Percentiles rank a stretch among this genome's conserved stretches.
Conservation (phyloP, 2,113 vertebrate genomes). For the Rhinopomastus cyanomelas region DNA sequence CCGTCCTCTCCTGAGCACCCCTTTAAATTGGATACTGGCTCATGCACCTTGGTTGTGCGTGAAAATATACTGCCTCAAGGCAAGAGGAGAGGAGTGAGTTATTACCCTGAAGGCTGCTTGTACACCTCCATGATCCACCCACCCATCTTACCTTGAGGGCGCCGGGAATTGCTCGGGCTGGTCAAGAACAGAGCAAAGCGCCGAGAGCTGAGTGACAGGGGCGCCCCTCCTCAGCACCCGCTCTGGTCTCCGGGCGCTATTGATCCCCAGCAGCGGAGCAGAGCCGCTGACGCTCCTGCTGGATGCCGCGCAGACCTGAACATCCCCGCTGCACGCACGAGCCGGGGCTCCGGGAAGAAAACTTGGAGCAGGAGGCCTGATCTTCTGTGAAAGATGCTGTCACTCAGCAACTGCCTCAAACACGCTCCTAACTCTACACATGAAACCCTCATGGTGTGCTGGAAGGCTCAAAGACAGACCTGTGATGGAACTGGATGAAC, state of each 20-base stretch:
- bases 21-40: slow-evolving; percentile 48
- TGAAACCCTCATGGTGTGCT: not conserved
- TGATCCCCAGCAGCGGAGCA: slow-evolving; percentile 53
- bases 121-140: slow-evolving; percentile 53
- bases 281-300: slow-evolving; percentile 46
- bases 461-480: not conserved
- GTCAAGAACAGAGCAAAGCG: slow-evolving; percentile 64
- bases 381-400: slow-evolving; percentile 16
- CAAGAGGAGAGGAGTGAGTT: slow-evolving; percentile 58
- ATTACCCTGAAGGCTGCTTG: slow-evolving; percentile 50
- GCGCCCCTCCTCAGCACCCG: slow-evolving; percentile 39
- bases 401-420: not conserved
- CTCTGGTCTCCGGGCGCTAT: slow-evolving; percentile 37
- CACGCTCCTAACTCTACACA: not conserved
- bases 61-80: slow-evolving; percentile 64
- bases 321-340: not conserved
- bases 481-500: slow-evolving; percentile 16
- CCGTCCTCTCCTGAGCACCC: not conserved
- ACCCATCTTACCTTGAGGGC: slow-evolving; percentile 54
- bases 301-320: slow-evolving; percentile 1
- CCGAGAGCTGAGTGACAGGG: slow-evolving; percentile 59
- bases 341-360: slow-evolving; percentile 44
- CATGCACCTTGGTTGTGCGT: slow-evolving; percentile 27
- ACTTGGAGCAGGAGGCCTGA: slow-evolving; percentile 30
- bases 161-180: slow-evolving; percentile 34